Evolutionary conservation across 2,113 vertebrate species (phyloP), one percentile per base, ranked within the genome.

Genomic region (Cnemophilus loriae): DNA sequence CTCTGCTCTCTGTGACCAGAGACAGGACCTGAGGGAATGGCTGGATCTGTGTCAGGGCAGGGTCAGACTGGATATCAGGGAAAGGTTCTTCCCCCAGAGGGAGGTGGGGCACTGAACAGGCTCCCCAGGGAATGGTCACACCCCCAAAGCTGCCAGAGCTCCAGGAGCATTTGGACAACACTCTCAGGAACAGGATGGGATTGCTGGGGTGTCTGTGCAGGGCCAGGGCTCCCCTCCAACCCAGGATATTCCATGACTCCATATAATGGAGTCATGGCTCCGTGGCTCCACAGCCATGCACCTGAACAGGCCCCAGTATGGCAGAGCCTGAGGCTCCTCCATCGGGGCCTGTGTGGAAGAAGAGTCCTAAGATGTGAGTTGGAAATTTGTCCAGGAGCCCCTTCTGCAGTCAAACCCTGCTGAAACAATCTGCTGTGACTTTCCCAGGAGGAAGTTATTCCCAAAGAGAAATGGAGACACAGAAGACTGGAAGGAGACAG

Each of bases 141-240:
- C 12, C 15, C 44, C 32, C 27, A 33, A 57, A 42, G 16, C 74
- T 63, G 8, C 27, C 42, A 88, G 35, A 57, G 57, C 22, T 57
- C 35, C 52, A 37, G 32, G 10, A 21, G 18, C 0, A 0, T 65
- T 73, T 44, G 59, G 21, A 73, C 10, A 32, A 19, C 0, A 1
- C 17, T 56, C 4, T 49, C 24, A 64, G 21, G 44, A 15, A 73
- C 18, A 24, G 19, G 18, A 11, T 32, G 21, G 42, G 18, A 80
- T 23, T 23, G 8, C 6, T 64, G 42, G 37, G 8, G 27, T 35
- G 1, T 50, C 44, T 73, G 37, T 65, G 33, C 37, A 74, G 33
- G 33, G 32, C 15, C 44, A 74, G 59, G 42, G 12, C 12, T 65
- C 22, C 67, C 67, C 65, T 32, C 22, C 52, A 65, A 33, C 35